Evolutionary conservation across 2,888 invertebrate species (phyloP).

Genomic region (Oxycera nigricornis): DNA sequence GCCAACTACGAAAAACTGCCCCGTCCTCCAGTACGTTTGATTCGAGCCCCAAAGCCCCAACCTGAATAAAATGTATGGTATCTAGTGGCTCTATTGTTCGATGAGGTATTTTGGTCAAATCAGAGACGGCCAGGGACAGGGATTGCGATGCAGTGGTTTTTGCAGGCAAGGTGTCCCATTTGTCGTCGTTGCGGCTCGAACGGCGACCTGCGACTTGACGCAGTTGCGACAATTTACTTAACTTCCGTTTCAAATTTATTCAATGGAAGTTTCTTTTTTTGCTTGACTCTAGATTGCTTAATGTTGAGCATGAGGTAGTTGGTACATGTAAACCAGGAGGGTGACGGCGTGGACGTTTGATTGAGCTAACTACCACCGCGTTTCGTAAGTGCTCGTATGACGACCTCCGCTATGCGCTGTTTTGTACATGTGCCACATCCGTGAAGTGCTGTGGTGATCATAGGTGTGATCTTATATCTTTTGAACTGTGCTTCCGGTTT

Average conservation of each 20-base stretch:
- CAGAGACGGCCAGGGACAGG: neutral
- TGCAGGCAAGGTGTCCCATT: conserved; percentile 31
- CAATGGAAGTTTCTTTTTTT: conserved; percentile 46
- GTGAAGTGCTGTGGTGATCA: conserved; percentile 19
- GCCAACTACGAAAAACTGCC: too few relatives aligned
- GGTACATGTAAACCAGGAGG: neutral
- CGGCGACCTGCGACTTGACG: conserved; percentile 40
- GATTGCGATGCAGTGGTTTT: conserved; percentile 5
- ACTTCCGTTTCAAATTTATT: conserved; percentile 47
- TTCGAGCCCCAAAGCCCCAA: too few relatives aligned
- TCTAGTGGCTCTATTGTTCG: conserved; percentile 14
- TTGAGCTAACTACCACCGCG: conserved; percentile 18
- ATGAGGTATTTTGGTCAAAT: conserved; percentile 6
- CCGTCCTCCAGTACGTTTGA: too few relatives aligned
- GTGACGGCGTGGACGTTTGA: conserved; percentile 14
- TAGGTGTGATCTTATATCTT: conserved; percentile 40
- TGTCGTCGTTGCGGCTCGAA: neutral
- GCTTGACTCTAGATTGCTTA: conserved; percentile 33
- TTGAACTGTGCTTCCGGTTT: conserved; percentile 40
- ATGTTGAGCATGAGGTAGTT: conserved; percentile 16
- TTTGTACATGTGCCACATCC: neutral
- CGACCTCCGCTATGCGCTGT: neutral
- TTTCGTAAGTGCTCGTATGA: conserved; percentile 30
- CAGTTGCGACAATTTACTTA: conserved; percentile 35
- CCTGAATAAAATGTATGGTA: conserved; percentile 30